Evolutionary conservation across 2,888 invertebrate species (phyloP).

Genomic region (Venusia cambrica): DNA sequence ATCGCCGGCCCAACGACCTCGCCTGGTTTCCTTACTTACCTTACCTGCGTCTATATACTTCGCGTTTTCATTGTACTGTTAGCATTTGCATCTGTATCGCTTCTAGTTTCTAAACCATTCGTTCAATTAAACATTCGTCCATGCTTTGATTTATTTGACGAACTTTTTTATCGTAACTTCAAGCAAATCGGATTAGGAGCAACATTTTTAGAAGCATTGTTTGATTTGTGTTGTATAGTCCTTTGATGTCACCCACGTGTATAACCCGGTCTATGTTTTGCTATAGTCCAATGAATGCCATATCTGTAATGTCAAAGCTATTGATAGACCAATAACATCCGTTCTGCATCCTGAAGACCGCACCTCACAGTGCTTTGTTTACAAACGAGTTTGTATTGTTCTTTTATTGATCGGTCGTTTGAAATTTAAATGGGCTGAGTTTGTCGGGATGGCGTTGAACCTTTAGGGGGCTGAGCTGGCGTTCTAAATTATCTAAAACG

Average conservation of each 20-base stretch:
- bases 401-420: constrained; percentile 21
- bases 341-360: constrained; percentile 46
- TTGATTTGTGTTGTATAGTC: constrained; percentile 25
- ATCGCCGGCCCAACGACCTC: constrained; percentile 34
- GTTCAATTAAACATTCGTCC: not conserved
- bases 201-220: no score
- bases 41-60: constrained; percentile 17
- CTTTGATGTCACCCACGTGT: constrained; percentile 52
- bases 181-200: no score
- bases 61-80: constrained; percentile 3
- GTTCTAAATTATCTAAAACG: constrained; percentile 42
- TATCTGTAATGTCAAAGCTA: constrained; percentile 52
- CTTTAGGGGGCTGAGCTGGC: constrained; percentile 34
- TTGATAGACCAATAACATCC: constrained; percentile 59
- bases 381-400: constrained; percentile 23
- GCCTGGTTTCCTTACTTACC: constrained; percentile 34
- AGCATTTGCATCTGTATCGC: constrained; percentile 1
- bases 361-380: constrained; percentile 39
- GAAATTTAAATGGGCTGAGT: constrained; percentile 19
- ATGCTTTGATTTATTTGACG: not conserved
- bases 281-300: constrained; percentile 46
- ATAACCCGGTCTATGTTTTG: constrained; percentile 43
- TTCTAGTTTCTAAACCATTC: not conserved
- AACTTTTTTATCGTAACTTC: constrained; percentile 11
- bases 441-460: constrained; percentile 34